A percentile compares a stretch with the other conserved stretches of the same genome.
These are phyloP conservation scores for Theretra japonica DNA, from an alignment of 2,888 invertebrate genomes.

Conservation along the genomic window DNA sequence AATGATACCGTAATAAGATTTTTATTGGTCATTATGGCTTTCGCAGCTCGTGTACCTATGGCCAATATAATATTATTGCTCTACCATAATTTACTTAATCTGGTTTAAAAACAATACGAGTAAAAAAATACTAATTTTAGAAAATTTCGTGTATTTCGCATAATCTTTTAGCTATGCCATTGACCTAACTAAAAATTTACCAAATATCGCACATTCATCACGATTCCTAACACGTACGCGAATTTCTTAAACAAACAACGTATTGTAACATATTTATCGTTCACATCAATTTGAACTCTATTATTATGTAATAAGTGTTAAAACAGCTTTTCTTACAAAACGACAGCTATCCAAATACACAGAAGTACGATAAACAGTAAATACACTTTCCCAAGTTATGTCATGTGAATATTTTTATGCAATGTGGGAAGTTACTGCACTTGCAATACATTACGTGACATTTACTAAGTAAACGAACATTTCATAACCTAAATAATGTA, in stretches of 20 bases:
- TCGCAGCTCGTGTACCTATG: too few species aligned
- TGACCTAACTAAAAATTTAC: neutral
- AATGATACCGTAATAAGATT: too few species aligned
- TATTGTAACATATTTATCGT: neutral
- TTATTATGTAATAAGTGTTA: too few species aligned
- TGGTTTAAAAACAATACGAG: too few species aligned
- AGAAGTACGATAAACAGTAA: conserved; percentile 1
- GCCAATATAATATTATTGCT: too few species aligned
- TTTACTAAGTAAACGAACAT: neutral
- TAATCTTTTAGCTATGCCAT: too few species aligned
- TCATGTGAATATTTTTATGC: conserved; percentile 17
- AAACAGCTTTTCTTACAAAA: neutral
- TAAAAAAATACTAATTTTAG: too few species aligned
- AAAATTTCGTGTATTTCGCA: too few species aligned
- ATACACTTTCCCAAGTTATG: conserved; percentile 20
- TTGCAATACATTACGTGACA: neutral
- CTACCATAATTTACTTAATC: too few species aligned
- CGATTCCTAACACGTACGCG: neutral
- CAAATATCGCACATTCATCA: conserved; percentile 10
- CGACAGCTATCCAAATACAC: neutral
- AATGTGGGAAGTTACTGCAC: neutral
- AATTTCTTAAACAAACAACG: conserved; percentile 12
- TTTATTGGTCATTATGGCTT: too few species aligned
- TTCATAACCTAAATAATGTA: too few species aligned
- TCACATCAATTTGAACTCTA: neutral